These are phyloP conservation scores for Pseudopodoces humilis DNA, from an alignment of 2,113 vertebrate genomes.

Conservation along the genomic window DNA sequence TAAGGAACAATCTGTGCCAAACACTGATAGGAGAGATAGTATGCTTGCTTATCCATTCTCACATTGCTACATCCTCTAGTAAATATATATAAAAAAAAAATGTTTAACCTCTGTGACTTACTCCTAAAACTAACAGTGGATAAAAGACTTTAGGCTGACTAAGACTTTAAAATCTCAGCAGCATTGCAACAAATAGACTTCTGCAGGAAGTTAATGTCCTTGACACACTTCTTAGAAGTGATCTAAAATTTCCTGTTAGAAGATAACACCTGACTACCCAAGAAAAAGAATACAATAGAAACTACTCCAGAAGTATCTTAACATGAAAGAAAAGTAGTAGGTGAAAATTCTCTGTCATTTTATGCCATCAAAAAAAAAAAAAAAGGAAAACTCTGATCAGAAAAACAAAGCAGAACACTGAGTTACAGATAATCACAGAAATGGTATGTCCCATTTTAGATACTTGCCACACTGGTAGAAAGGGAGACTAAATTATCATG, in stretches of 20 bases:
- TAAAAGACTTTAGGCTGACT: neutral
- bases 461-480: neutral
- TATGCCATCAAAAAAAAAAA: neutral
- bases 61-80: neutral
- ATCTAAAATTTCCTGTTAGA: neutral
- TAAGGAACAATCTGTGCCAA: neutral
- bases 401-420: neutral
- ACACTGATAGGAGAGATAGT: neutral
- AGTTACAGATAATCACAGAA: neutral
- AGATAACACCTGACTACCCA: neutral
- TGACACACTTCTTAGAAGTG: slow-evolving; percentile 33
- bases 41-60: neutral
- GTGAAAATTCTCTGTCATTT: neutral
- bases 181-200: neutral
- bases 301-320: neutral
- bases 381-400: neutral
- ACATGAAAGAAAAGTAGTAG: neutral
- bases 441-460: neutral
- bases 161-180: neutral
- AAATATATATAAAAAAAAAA: neutral
- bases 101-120: neutral
- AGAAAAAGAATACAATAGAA: neutral
- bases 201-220: slow-evolving; percentile 16
- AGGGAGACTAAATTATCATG: neutral
- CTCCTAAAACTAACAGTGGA: neutral